Percentiles rank a stretch among this genome's conserved stretches.
Evolutionary conservation across 1,140 invertebrate species (phyloP).

Genomic region (Nasonia longicornis): DNA sequence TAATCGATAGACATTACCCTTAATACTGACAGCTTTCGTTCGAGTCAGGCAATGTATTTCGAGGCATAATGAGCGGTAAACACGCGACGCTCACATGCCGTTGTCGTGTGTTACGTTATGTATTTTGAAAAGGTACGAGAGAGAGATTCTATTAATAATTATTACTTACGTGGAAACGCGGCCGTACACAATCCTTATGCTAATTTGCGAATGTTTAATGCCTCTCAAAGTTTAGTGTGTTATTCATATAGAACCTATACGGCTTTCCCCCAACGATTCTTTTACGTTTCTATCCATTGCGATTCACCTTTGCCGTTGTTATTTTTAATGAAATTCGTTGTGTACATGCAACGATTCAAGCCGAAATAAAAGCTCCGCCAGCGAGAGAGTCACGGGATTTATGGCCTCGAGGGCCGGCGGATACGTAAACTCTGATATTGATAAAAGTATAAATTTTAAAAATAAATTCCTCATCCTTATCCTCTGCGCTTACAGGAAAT

Average conservation of each 20-base stretch:
- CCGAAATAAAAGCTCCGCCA: background rate
- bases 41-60: background rate
- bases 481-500: background rate
- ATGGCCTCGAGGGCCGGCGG: background rate
- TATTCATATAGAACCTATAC: too few relatives aligned
- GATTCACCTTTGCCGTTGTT: too few relatives aligned
- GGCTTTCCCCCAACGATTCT: too few relatives aligned
- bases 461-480: background rate
- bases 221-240: too few relatives aligned
- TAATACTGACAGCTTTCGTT: background rate
- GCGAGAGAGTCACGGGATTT: background rate
- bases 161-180: background rate
- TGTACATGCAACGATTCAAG: too few relatives aligned
- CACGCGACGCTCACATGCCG: background rate
- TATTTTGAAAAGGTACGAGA: background rate
- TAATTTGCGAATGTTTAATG: too few relatives aligned
- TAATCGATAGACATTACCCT: background rate
- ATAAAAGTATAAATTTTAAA: conserved; percentile 5
- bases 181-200: too few relatives aligned
- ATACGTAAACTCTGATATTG: background rate
- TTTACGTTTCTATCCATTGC: too few relatives aligned
- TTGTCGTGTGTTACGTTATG: too few relatives aligned
- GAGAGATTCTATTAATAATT: background rate
- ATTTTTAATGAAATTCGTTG: too few relatives aligned
- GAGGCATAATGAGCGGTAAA: background rate